Conservation (phyloP, 2,113 vertebrate species). For the Pogonocichla stellata region DNA sequence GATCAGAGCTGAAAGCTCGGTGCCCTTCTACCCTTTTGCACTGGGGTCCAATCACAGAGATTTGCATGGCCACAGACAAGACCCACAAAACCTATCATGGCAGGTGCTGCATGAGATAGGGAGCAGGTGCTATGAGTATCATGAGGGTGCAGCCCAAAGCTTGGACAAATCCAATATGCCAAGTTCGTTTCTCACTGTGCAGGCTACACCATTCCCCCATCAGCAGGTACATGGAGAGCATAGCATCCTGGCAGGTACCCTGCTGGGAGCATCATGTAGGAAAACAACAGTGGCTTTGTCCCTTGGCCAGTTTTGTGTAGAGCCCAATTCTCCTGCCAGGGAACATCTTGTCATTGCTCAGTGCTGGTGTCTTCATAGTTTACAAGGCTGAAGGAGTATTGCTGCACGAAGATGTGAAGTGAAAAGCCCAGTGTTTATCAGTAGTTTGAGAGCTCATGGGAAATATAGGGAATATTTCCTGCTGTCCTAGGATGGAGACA, state of each 20-base stretch:
- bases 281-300: neutral
- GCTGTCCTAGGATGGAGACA: neutral
- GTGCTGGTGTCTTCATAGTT: neutral
- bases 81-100: neutral
- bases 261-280: neutral
- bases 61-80: fast-evolving
- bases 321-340: neutral
- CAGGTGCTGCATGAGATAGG: neutral
- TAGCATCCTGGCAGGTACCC: neutral
- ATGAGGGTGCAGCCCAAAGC: neutral
- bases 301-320: neutral
- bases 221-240: neutral
- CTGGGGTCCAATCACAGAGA: neutral
- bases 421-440: neutral
- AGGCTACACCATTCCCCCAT: neutral
- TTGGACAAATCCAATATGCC: neutral
- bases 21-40: neutral
- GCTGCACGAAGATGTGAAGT: neutral
- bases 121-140: fast-evolving
- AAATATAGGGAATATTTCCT: neutral
- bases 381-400: fast-evolving
- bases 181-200: neutral
- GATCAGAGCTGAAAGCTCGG: neutral
- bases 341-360: neutral
- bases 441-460: neutral